A percentile compares a stretch with the other conserved stretches of the same genome.
These are phyloP conservation scores for Lithophane leautieri DNA, from an alignment of 2,888 invertebrate genomes.

Conservation along the genomic window DNA sequence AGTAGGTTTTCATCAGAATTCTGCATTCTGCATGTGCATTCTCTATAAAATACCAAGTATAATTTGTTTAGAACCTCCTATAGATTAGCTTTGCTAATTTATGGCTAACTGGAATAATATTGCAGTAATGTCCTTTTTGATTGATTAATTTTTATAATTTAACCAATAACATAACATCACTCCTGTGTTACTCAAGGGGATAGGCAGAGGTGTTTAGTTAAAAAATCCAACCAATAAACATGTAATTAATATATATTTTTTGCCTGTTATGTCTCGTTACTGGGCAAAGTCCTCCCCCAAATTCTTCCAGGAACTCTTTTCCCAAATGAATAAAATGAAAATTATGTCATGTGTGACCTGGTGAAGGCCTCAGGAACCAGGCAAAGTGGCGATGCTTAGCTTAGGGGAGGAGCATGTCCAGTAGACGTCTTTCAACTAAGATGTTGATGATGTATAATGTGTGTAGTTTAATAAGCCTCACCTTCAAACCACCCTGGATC, in stretches of 20 bases:
- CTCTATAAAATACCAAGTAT: not conserved
- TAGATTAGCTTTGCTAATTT: not conserved
- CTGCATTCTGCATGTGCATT: too few species aligned
- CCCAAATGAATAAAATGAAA: not conserved
- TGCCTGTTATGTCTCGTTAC: too few species aligned
- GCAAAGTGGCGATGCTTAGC: not conserved
- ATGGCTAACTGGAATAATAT: not conserved
- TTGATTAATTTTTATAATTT: not conserved
- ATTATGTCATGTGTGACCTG: not conserved
- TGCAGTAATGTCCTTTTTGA: not conserved
- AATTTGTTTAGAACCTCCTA: not conserved
- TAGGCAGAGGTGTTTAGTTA: not conserved
- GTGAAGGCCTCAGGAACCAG: not conserved
- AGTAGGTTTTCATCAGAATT: too few species aligned
- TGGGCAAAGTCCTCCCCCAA: too few species aligned
- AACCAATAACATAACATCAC: not conserved
- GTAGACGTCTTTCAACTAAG: not conserved
- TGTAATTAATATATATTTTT: too few species aligned
- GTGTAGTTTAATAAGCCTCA: conserved; percentile 44
- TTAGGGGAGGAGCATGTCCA: not conserved
- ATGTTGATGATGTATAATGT: not conserved
- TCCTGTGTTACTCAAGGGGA: not conserved
- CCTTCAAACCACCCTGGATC: conserved; percentile 96
- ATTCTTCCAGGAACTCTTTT: too few species aligned
- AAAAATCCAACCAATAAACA: not conserved